Evolutionary conservation across 1,140 invertebrate species (phyloP).

Genomic region (Samia ricini): DNA sequence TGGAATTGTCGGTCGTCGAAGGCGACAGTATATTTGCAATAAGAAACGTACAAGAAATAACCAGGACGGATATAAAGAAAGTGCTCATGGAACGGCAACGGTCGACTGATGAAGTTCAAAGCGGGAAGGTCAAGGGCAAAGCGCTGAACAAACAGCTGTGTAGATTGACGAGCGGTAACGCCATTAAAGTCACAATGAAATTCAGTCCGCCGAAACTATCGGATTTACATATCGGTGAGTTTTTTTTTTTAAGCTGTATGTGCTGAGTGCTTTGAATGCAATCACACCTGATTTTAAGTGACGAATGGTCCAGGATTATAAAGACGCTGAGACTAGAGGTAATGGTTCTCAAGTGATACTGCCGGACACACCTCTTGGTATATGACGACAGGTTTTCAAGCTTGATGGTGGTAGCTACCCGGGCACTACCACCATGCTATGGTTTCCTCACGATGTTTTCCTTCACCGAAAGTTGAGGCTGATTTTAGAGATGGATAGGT

Average conservation of each 20-base stretch:
- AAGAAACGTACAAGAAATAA: conserved; percentile 61
- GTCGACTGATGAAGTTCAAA: conserved; percentile 33
- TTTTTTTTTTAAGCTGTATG: not conserved
- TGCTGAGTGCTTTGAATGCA: too few relatives aligned
- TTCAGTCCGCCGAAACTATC: conserved; percentile 51
- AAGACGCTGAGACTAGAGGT: too few relatives aligned
- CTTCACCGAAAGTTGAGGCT: too few relatives aligned
- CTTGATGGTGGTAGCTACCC: too few relatives aligned
- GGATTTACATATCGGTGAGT: conserved; percentile 49
- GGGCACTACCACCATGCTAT: too few relatives aligned
- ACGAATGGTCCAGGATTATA: too few relatives aligned
- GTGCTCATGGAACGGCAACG: conserved; percentile 47
- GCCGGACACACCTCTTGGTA: too few relatives aligned
- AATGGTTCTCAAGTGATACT: too few relatives aligned
- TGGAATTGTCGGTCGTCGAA: conserved; percentile 48
- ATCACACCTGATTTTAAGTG: too few relatives aligned
- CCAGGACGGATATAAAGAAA: conserved; percentile 56
- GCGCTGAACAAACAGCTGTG: conserved; percentile 51
- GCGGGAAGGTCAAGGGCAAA: conserved; percentile 33
- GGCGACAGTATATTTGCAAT: conserved; percentile 54
- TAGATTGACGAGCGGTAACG: conserved; percentile 52
- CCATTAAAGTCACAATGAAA: conserved; percentile 55
- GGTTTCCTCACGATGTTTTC: too few relatives aligned
- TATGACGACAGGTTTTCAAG: too few relatives aligned
- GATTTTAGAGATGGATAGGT: too few relatives aligned